These are phyloP conservation scores for Zygaena filipendulae DNA, from an alignment of 2,888 invertebrate genomes.

Conservation along the genomic window DNA sequence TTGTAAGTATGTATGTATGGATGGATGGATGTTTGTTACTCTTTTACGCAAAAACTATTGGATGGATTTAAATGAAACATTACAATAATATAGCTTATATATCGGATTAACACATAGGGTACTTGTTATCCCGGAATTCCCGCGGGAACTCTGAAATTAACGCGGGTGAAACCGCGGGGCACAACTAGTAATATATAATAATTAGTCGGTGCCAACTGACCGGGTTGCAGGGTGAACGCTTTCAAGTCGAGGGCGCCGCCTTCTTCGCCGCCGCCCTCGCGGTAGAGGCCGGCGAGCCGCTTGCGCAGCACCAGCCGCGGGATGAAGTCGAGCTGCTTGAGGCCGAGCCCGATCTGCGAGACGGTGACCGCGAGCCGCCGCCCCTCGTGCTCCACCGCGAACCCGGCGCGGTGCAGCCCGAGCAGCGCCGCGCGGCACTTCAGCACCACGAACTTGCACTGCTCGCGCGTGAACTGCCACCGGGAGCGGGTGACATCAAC, in stretches of 20 bases:
- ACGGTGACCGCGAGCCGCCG: slow-evolving; percentile 28
- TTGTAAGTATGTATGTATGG: too few relatives aligned
- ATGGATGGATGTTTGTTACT: too few relatives aligned
- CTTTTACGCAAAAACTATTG: too few relatives aligned
- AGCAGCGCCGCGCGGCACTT: slow-evolving; percentile 27
- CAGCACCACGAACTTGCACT: slow-evolving; percentile 44
- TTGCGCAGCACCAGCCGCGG: slow-evolving; percentile 35
- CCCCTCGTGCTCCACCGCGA: slow-evolving; percentile 26
- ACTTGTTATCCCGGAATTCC: too few relatives aligned
- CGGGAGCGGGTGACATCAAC: too few relatives aligned
- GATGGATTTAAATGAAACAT: too few relatives aligned
- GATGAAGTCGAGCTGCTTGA: slow-evolving; percentile 31
- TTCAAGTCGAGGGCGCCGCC: slow-evolving; percentile 28
- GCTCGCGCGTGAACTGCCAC: slow-evolving; percentile 33
- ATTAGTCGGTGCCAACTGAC: too few relatives aligned
- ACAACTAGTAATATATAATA: too few relatives aligned
- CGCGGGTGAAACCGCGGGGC: too few relatives aligned
- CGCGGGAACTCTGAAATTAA: too few relatives aligned
- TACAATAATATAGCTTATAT: too few relatives aligned
- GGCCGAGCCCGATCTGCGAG: slow-evolving; percentile 17
- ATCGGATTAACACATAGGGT: too few relatives aligned
- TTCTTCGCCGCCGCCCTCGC: slow-evolving; percentile 18
- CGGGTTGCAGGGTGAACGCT: slow-evolving; percentile 34
- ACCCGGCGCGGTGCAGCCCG: slow-evolving; percentile 34
- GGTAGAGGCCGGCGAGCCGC: slow-evolving; percentile 19